A percentile compares a stretch with the other conserved stretches of the same genome.
phyloP scores from a whole-genome alignment of 2,888 invertebrate genomes.

The Trisateles emortualis region DNA sequence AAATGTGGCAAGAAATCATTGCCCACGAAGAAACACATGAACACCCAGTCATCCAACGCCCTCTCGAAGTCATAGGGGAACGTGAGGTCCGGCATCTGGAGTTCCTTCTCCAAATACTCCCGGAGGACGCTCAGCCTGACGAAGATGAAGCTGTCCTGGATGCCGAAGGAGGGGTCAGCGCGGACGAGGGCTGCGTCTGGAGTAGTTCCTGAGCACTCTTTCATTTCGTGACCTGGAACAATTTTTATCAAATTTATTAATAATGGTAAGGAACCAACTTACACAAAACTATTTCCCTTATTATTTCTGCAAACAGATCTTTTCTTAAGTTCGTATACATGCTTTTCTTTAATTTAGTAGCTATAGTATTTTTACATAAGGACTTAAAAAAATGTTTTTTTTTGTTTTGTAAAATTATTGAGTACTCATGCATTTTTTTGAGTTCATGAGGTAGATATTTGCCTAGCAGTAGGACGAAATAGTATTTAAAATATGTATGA shows the following conservation, averaged over 20 bases:
- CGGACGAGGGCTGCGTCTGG: conserved; percentile 87
- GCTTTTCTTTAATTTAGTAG: no score
- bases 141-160: conserved; percentile 96
- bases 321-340: no score
- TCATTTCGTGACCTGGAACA: conserved; percentile 94
- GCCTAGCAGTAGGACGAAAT: no score
- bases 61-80: conserved; percentile 98
- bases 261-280: background rate
- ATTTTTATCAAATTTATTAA: background rate
- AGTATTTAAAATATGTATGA: no score
- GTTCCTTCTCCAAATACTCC: conserved; percentile 96
- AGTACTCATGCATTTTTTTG: no score
- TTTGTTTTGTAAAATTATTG: no score
- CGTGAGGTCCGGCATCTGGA: conserved; percentile 96
- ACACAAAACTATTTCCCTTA: no score
- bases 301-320: no score
- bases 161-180: conserved; percentile 88
- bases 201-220: conserved; percentile 94
- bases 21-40: conserved; percentile 99
- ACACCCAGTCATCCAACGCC: conserved; percentile 98
- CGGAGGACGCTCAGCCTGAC: conserved; percentile 96
- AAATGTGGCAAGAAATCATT: conserved; percentile 99
- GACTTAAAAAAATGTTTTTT: no score
- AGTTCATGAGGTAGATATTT: no score
- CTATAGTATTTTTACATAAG: no score